Conservation (phyloP, 2,113 vertebrate genomes). For the Delphinus delphis region DNA sequence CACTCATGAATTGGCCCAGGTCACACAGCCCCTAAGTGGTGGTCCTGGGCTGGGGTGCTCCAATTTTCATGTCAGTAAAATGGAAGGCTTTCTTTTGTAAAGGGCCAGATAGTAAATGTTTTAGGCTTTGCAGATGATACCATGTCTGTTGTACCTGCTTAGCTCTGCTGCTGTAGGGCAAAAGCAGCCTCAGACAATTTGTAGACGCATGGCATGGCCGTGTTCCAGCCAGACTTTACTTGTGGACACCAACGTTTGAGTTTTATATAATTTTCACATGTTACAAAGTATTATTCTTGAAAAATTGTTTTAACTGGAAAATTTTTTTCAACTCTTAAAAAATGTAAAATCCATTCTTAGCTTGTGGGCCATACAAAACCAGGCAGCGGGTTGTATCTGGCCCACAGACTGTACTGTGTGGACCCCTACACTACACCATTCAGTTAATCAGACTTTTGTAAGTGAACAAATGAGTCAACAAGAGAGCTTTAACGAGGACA, state of each 20-base stretch:
- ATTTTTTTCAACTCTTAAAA: background rate
- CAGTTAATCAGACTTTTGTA: background rate
- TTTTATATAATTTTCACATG: background rate
- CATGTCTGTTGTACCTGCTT: background rate
- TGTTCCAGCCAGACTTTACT: background rate
- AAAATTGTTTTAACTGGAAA: background rate
- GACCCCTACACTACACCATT: background rate
- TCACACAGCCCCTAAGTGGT: background rate
- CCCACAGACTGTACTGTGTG: rapidly evolving
- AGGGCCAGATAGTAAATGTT: background rate
- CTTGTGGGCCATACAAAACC: background rate
- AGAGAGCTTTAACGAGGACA: slow-evolving; percentile 25
- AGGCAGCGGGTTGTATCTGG: background rate
- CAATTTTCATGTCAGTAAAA: background rate
- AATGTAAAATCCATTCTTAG: background rate
- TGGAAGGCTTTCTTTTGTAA: background rate
- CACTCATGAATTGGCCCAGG: background rate
- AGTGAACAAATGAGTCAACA: slow-evolving; percentile 50
- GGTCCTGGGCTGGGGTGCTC: no score
- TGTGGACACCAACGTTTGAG: background rate
- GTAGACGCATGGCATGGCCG: background rate
- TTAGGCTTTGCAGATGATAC: background rate
- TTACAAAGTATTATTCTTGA: background rate
- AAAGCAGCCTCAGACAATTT: background rate
- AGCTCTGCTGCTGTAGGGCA: background rate